Evolutionary conservation across 2,888 invertebrate species (phyloP).

Genomic region (Andrena minutula): DNA sequence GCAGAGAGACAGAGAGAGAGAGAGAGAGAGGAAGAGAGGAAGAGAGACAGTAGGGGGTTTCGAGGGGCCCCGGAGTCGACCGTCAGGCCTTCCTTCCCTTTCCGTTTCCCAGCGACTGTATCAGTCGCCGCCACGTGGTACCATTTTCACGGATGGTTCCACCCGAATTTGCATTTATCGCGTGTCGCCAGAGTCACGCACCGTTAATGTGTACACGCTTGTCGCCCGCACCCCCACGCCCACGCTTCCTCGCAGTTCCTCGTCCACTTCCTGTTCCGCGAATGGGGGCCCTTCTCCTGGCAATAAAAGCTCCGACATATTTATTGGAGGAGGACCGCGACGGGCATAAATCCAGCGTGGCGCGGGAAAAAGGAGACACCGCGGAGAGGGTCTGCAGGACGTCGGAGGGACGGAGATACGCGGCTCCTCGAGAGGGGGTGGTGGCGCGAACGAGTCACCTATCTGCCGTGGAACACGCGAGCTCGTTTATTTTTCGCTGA

Average conservation of each 20-base stretch:
- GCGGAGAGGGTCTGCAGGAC: not conserved
- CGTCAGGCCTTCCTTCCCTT: conserved; percentile 25
- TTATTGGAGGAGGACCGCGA: conserved; percentile 56
- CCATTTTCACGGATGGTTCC: conserved; percentile 75
- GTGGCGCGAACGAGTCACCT: conserved; percentile 49
- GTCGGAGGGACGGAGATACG: conserved; percentile 49
- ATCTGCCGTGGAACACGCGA: conserved; percentile 64
- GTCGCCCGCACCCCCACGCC: conserved; percentile 48
- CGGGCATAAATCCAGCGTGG: conserved; percentile 66
- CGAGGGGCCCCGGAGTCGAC: conserved; percentile 16
- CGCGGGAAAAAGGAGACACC: conserved; percentile 51
- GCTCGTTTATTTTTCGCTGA: conserved; percentile 69
- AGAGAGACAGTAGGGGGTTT: not conserved
- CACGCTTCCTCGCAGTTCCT: not conserved
- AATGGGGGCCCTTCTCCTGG: conserved; percentile 11
- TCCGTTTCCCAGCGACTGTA: conserved; percentile 35
- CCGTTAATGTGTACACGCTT: conserved; percentile 70
- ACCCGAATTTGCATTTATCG: conserved; percentile 76
- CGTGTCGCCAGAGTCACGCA: conserved; percentile 74
- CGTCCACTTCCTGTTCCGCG: conserved; percentile 25
- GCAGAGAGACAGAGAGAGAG: not conserved
- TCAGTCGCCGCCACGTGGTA: conserved; percentile 73
- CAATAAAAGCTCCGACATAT: conserved; percentile 61
- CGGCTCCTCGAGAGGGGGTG: conserved; percentile 9
- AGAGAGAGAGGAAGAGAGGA: not conserved